phyloP scores from a whole-genome alignment of 2,113 vertebrate species.

The Cervus canadensis region DNA sequence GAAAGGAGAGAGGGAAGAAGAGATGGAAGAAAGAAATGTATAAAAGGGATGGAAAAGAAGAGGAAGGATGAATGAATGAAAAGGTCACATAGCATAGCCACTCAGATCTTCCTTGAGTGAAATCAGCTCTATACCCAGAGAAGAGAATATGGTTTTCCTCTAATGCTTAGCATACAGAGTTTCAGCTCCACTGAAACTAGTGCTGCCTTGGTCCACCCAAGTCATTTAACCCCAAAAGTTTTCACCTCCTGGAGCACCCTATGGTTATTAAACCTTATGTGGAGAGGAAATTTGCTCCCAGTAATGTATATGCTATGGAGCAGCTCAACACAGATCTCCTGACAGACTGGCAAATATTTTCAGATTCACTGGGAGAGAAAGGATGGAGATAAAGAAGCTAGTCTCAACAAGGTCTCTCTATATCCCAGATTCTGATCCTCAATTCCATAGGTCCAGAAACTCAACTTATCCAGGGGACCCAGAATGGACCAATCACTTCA shows the following conservation, averaged over 20 bases:
- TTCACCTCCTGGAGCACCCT: not conserved
- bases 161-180: not conserved
- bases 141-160: not conserved
- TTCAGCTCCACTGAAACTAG: not conserved
- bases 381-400: not conserved
- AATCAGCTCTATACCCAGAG: not conserved
- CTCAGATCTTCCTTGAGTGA: not conserved
- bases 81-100: not conserved
- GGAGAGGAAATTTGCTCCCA: not conserved
- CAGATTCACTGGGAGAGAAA: not conserved
- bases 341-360: not conserved
- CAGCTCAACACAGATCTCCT: not conserved
- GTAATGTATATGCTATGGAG: not conserved
- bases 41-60: not conserved
- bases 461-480: not conserved
- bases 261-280: not conserved
- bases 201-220: too few species aligned
- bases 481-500: not conserved
- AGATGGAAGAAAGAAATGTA: not conserved
- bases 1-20: not conserved
- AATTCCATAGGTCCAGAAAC: not conserved
- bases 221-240: not conserved
- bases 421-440: not conserved
- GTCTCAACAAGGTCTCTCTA: too few species aligned
- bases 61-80: not conserved